Base-by-base conservation (phyloP, 2,797 vertebrate genomes). In the Chrosomus eos region DNA sequence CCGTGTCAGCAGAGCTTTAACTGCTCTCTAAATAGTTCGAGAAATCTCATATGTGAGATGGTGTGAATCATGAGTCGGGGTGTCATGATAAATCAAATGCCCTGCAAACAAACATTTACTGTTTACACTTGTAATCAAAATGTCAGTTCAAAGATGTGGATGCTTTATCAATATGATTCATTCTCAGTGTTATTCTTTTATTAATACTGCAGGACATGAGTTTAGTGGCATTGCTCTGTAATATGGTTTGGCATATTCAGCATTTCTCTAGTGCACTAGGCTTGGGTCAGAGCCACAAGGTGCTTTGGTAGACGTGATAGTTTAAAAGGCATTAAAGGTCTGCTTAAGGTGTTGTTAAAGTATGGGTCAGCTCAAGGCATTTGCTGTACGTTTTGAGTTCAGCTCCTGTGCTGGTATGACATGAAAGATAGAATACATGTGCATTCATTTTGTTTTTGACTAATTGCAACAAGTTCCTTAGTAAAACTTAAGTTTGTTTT, bases 81-180 rank as follows among this genome's bases (percentile, higher is more conserved):
- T 58, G 51, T 60, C 36, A 23, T 1, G 80, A 67, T 53, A 60
- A 80, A 70, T 68, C 38, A 79, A 74, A 83, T 6, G 6, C 43
- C 53, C 18, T 71, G 51, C 33, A 66, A 84, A 70, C 45, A 45
- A 8, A 58, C 36, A 23, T 33, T 48, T 14, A 16, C 58, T 82
- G 7, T 51, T 43, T 6, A 43, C 66, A 43, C 45, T 51, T 68
- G 71, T 78, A 71, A 89, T 89, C 48, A 86, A 87, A 87, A 80
- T 82, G 85, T 85, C 82, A 70, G 10, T 72, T 28, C 4, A 8
- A 28, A 58, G 58, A 79, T 6, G 1, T 14, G 38, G 70, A 66
- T 67, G 86, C 51, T 87, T 70, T 53, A 70, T 86, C 81, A 81
- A 45, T 14, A n/a, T 86, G 67, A 89, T 71, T 81, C 67, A 68